A percentile compares a stretch with the other conserved stretches of the same genome.
phyloP scores from a whole-genome alignment of 2,888 invertebrate genomes.

The Bimastos eiseni region DNA sequence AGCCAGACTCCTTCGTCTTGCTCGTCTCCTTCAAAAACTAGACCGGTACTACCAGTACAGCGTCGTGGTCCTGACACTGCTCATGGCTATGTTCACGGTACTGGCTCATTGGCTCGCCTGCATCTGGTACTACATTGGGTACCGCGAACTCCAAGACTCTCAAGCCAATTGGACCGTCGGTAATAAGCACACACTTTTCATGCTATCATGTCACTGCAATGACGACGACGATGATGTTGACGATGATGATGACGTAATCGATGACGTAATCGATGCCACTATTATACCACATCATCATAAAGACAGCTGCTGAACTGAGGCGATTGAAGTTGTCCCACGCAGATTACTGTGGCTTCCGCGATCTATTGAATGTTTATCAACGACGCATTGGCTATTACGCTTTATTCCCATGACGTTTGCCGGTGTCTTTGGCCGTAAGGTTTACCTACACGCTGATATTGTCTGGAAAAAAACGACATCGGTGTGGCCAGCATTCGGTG shows the following conservation, averaged over 20 bases:
- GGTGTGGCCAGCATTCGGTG: too few species aligned
- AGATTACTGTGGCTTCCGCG: too few species aligned
- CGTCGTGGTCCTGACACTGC: constrained; percentile 85
- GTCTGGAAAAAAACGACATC: too few species aligned
- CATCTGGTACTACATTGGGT: constrained; percentile 94
- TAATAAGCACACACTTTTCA: constrained; percentile 63
- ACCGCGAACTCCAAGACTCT: constrained; percentile 75
- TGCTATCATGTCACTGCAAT: background rate
- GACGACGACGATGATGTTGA: background rate
- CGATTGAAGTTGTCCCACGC: too few species aligned
- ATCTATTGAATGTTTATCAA: too few species aligned
- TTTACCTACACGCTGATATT: too few species aligned
- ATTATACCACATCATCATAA: too few species aligned
- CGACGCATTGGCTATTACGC: too few species aligned
- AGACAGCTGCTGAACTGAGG: too few species aligned
- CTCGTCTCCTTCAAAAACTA: constrained; percentile 89
- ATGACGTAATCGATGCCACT: too few species aligned
- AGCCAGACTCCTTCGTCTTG: constrained; percentile 83
- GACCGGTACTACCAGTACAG: constrained; percentile 95
- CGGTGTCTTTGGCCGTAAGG: too few species aligned
- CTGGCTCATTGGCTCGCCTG: constrained; percentile 96
- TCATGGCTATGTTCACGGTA: constrained; percentile 90
- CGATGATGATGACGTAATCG: background rate
- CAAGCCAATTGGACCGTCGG: constrained; percentile 80
- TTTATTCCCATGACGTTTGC: too few species aligned